A percentile compares a stretch with the other conserved stretches of the same genome.
Conservation (phyloP, 2,113 vertebrate species). For the Ammodytes marinus region DNA sequence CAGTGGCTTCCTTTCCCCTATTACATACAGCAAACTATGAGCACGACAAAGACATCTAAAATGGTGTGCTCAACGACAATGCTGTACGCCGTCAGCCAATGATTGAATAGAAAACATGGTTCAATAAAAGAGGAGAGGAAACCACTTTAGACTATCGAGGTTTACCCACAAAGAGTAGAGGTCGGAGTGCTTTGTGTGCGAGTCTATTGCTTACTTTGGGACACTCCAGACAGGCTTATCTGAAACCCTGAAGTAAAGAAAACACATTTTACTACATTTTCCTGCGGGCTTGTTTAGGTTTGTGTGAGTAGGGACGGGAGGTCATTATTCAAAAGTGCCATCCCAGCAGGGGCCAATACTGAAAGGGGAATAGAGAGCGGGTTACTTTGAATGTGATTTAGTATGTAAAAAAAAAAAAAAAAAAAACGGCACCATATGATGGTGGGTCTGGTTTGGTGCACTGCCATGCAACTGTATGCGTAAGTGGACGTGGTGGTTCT, state of each 20-base stretch:
- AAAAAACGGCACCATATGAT: not conserved
- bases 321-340: conserved; percentile 2
- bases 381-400: not conserved
- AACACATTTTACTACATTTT: conserved; percentile 72
- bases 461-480: conserved; percentile 1
- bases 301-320: not conserved
- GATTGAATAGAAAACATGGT: not conserved
- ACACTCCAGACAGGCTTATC: conserved; percentile 86
- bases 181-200: conserved; percentile 63
- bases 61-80: not conserved
- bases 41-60: not conserved
- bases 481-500: not conserved
- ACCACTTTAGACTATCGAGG: conserved; percentile 72
- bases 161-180: conserved; percentile 62
- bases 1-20: conserved; percentile 57
- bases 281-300: conserved; percentile 24
- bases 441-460: conserved; percentile 1
- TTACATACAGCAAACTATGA: not conserved
- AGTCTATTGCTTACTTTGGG: conserved; percentile 84
- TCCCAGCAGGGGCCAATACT: conserved; percentile 6
- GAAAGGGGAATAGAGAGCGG: conserved; percentile 25
- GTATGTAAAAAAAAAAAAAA: not conserved
- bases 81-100: conserved; percentile 1
- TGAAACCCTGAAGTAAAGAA: conserved; percentile 85
- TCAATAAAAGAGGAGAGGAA: conserved; percentile 34